phyloP scores from a whole-genome alignment of 2,797 vertebrate species.

The Taenioides sp. region DNA sequence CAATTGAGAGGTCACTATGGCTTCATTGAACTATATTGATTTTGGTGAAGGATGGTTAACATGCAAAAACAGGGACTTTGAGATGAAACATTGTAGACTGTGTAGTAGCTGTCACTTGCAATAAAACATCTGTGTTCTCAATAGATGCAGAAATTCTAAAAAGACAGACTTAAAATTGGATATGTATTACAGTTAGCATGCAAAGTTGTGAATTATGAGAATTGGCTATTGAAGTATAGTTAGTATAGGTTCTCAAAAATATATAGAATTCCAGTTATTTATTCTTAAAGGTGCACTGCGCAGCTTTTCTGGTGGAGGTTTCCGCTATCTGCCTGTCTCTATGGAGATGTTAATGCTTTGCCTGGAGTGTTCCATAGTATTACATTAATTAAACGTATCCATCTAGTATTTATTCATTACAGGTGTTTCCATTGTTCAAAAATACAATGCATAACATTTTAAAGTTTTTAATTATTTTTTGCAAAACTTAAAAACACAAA shows the following conservation, averaged over 20 bases:
- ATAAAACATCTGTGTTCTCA: background rate
- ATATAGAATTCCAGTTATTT: background rate
- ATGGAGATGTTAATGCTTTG: too few species aligned
- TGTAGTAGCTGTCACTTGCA: background rate
- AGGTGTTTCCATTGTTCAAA: too few species aligned
- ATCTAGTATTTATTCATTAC: too few species aligned
- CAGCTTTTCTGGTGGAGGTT: too few species aligned
- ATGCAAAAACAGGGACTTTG: conserved; percentile 74
- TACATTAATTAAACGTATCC: too few species aligned
- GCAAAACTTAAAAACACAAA: background rate
- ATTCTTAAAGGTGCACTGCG: background rate
- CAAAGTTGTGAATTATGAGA: background rate
- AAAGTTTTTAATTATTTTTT: background rate
- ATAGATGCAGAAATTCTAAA: background rate
- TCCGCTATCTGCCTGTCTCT: too few species aligned
- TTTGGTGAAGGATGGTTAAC: conserved; percentile 84
- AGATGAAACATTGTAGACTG: conserved; percentile 30
- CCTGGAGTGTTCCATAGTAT: too few species aligned
- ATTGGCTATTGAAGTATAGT: background rate
- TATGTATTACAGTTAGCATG: background rate
- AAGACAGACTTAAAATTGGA: background rate
- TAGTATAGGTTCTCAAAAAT: background rate
- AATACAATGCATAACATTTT: too few species aligned
- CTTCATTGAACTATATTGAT: conserved; percentile 82
- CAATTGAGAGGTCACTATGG: conserved; percentile 86